Base-by-base conservation (phyloP, 2,888 invertebrate genomes). In the Argyresthia albistria region DNA sequence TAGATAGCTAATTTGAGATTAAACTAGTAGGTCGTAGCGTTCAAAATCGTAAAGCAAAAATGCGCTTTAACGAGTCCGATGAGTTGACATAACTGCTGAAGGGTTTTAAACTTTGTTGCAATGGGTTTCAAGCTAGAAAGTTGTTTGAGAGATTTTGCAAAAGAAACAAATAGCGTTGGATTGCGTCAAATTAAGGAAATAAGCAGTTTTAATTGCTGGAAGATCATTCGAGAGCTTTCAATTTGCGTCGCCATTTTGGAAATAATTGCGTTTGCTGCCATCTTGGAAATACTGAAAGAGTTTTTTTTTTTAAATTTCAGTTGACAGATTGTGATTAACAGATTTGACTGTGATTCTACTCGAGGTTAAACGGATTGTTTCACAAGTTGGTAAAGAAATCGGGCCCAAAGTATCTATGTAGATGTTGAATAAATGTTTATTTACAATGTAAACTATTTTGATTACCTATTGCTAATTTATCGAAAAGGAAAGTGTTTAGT, bases 151-250 rank as follows among this genome's bases (percentile, higher is more conserved):
- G 11, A 11, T 0, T 46, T 15, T 9, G 43, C 0, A 42, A 48
- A 43, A 42, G 46, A 59, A 61, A 64, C 54, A 69, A 75, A 66
- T 77, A 67, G 66, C 69, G 66, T 62, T 68, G 72, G 78, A 78
- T 81, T 79, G 82, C 72, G 67, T 65, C 60, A 73, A 80, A 83
- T 84, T 78, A 83, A 76, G 83, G 83, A 83, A 83, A 82, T 84
- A 83, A 84, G 84, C 80, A 74, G 72, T 72, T 79, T 79, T 83
- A 84, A 83, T 84, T 83, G 80, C 70, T 63, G 57, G 64, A 64
- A 73, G 81, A 82, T 82, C 77, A 81, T 74, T 76, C 62, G 68
- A 70, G 69, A 74, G 72, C 58, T 57, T 58, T 35, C 15, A 11
- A 43, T 43, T 35, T 51, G 25, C n/a, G 45, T 9, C 47, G 47